Base-by-base conservation (phyloP, 1,140 invertebrate genomes). In the Helicoverpa armigera region DNA sequence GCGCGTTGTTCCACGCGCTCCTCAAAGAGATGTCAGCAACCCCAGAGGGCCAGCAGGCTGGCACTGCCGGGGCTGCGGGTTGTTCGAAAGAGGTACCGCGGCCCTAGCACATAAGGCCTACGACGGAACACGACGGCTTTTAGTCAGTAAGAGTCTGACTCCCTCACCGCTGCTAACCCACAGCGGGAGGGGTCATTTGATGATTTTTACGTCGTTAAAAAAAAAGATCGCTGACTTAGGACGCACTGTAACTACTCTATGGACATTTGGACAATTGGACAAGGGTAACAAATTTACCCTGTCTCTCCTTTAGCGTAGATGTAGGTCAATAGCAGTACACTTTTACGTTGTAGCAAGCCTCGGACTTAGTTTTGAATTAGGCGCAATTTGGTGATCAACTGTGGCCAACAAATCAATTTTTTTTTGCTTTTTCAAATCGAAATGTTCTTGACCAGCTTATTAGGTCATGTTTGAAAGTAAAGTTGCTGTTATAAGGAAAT, bases 281-380 rank as follows among this genome's bases (percentile, higher is more conserved):
- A 76, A 76, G 58, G 73, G 73, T 76, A 76, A 75, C 73, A 61
- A 60, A 76, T 76, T 76, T 63, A 76, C 56, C 35, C 58, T 76
- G 73, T 63, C 56, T 76, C 58, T 76, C 43, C 48, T 76, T 63
- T 76, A 60, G 51, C 61, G 73, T 61, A 29, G 70, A 75, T 76
- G 35, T 76, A 76, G 73, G 73, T 76, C 73, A 76, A 76, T 76
- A 63, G 73, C 13, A 63, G 16, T 72, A 72, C 70, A 73, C 50
- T 73, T 43, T 58, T 56, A 35, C 51, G 31, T 14, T n/a, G 53
- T 56, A 73, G 35, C 29, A 73, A 43, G 14, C 13, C 50, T 16
- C 31, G 31, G 14, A 43, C 4, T 43, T 16, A 73, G 70, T 58
- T 60, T 16, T 60, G 31, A 61, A 61, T n/a, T 16, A 29, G 35